Base-by-base conservation (phyloP, 1,140 invertebrate species). In the Callitettix versicolor region DNA sequence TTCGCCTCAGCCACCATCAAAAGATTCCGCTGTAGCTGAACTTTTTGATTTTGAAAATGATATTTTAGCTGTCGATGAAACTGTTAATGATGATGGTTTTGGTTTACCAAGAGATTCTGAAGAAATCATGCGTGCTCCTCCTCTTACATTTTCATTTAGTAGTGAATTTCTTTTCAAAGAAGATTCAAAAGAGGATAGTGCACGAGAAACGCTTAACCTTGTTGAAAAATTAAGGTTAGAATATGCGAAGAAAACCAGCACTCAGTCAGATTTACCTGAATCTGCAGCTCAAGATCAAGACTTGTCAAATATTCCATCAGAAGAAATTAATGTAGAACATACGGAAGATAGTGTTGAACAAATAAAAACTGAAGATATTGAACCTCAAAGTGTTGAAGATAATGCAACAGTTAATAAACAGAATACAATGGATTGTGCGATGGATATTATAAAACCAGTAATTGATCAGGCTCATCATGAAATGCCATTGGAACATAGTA, bases 211-310 rank as follows among this genome's bases (percentile, higher is more conserved):
- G 1, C 67, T 85, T 22, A 82, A 87, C 71, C 68, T 90, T 15
- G 85, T 90, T 7, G 84, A 88, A 59, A 85, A 88, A 67, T 68
- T 89, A 14, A 70, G 85, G 50, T 77, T 86, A 73, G 79, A 77
- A 51, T 67, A 81, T 58, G 78, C 77, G 12, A 80, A 79, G 58
- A 83, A 82, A 65, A 78, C 78, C 9, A 75, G 73, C 62, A 69
- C 69, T 65, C 69, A 72, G 53, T 67, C 68, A 24, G 71, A 74
- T 49, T 57, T 46, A 7, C 21, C 26, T 48, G 48, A 51, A 38
- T 18, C 34, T 18, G 12, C 34, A 12, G 36, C 30, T n/a, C 48
- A 36, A 38, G 48, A 51, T 5, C 22, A 20, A 20, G 11, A 15
- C 20, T 21, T 21, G 22, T 9, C 17, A 12, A 15, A 15, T 17